phyloP scores from a whole-genome alignment of 2,888 invertebrate genomes.

The Parascotia fuliginaria region DNA sequence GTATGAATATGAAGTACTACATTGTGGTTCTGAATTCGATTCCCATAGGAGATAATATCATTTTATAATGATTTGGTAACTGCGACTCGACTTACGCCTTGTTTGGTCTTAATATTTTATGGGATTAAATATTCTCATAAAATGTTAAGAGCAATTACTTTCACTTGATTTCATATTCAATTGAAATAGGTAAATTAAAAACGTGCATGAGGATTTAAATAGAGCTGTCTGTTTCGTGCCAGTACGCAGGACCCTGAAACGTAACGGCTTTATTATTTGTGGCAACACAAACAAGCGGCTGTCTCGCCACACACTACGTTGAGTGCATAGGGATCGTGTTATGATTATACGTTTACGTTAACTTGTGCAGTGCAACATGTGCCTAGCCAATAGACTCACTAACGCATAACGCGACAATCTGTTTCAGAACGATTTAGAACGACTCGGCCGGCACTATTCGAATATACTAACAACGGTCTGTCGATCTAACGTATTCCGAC shows the following conservation, averaged over 20 bases:
- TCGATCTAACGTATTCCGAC: slow-evolving; percentile 26
- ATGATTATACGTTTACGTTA: slow-evolving; percentile 32
- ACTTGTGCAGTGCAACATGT: slow-evolving; percentile 35
- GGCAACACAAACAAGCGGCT: slow-evolving; percentile 14
- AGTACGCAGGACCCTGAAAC: slow-evolving; percentile 6
- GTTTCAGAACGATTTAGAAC: slow-evolving; percentile 30
- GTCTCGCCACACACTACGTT: not conserved
- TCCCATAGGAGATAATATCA: slow-evolving; percentile 10
- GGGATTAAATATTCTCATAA: no score
- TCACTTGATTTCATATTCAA: no score
- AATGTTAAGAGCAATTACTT: no score
- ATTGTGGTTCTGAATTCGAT: slow-evolving; percentile 7
- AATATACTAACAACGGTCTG: slow-evolving; percentile 14
- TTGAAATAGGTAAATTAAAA: no score
- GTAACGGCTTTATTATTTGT: slow-evolving; percentile 20
- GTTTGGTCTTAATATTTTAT: no score
- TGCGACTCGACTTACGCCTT: not conserved
- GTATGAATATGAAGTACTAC: slow-evolving; percentile 16
- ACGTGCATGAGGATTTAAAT: not conserved
- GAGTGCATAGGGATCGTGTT: slow-evolving; percentile 17
- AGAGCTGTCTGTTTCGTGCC: not conserved
- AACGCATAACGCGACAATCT: slow-evolving; percentile 33
- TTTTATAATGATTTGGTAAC: slow-evolving; percentile 1
- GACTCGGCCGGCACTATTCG: not conserved
- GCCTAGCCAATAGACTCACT: slow-evolving; percentile 31